phyloP scores from a whole-genome alignment of 64 coral and sea anemone species.

The Montipora foliosa region DNA sequence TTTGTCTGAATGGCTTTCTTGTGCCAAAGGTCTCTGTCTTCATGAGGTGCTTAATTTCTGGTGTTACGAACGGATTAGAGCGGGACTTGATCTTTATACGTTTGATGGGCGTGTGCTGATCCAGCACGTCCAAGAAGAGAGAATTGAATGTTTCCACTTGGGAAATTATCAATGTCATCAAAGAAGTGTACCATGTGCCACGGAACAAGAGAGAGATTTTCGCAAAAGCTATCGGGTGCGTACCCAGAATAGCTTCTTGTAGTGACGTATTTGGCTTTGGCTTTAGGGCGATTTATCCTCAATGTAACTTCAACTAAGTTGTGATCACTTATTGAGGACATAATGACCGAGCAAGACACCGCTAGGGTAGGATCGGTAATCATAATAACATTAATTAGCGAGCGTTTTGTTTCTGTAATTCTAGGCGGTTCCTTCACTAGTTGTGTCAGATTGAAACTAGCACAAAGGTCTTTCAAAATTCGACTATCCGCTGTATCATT shows the following conservation, averaged over 20 bases:
- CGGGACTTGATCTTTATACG: conserved; percentile 49
- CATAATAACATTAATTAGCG: neutral
- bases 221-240: conserved; percentile 8
- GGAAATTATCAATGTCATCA: conserved; percentile 44
- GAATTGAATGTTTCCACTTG: conserved; percentile 52
- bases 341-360: conserved; percentile 7
- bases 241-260: conserved; percentile 38
- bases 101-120: conserved; percentile 27
- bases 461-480: neutral
- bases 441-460: conserved; percentile 9
- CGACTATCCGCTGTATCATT: conserved; percentile 10
- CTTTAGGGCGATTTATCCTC: conserved; percentile 5
- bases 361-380: neutral
- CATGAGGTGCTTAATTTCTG: conserved; percentile 64
- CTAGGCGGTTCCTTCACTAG: conserved; percentile 14
- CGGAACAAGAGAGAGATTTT: conserved; percentile 20
- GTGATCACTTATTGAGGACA: conserved; percentile 42
- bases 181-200: conserved; percentile 46
- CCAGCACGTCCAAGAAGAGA: conserved; percentile 40
- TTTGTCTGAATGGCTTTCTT: conserved; percentile 57
- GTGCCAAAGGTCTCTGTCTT: conserved; percentile 62
- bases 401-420: conserved; percentile 13
- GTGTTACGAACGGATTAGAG: conserved; percentile 33
- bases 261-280: conserved; percentile 39
- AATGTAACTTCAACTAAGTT: too few species aligned